Evolutionary conservation across 2,797 vertebrate genomes (phyloP), one percentile per base, ranked within the genome.

Genomic region (Hippopotamyrus pictus): DNA sequence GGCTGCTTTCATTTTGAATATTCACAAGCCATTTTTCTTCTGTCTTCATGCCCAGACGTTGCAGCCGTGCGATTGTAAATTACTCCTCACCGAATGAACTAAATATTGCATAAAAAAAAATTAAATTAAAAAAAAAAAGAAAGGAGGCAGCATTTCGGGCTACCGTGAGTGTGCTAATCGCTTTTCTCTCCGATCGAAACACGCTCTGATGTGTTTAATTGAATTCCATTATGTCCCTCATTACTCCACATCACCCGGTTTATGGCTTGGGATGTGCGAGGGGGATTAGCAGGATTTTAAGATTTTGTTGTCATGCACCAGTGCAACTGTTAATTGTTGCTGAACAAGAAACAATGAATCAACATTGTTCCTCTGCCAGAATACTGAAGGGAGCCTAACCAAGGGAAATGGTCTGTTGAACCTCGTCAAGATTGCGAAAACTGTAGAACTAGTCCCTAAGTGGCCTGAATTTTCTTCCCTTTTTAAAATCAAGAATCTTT

Each of bases 331-430:
- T 90, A 73, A 86, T 88, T 88, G 37, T 37, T 6, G 17, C 53
- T 41, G 76, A 83, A 88, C 87, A 62, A 37, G 7, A 84, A 33
- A 65, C 87, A 54, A 82, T 88, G 69, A 48, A 51, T 87, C 73
- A 8, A 46, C 17, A n/a, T 3, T 59, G 59, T 73, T 69, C 8
- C 37, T 87, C n/a, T 9, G 86, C 96, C 96, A 95, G 94, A 94
- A 96, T 96, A 96, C 96, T 96, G 96, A 29, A 29, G 73, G 51
- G 86, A 22, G 14, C 57, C 41, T 48, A 12, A 88, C 48, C 57
- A 65, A 62, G 17, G 17, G n/a, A 69, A 44, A 29, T 46, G 57
- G 48, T 65, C 86, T 37, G 33, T 4, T 65, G 86, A 62, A 51
- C 86, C 57, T 62, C 1, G 12, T 62, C 54, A 8, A 2, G 41